Evolutionary conservation across 2,797 vertebrate genomes (phyloP).

Genomic region (Dipus sagitta): DNA sequence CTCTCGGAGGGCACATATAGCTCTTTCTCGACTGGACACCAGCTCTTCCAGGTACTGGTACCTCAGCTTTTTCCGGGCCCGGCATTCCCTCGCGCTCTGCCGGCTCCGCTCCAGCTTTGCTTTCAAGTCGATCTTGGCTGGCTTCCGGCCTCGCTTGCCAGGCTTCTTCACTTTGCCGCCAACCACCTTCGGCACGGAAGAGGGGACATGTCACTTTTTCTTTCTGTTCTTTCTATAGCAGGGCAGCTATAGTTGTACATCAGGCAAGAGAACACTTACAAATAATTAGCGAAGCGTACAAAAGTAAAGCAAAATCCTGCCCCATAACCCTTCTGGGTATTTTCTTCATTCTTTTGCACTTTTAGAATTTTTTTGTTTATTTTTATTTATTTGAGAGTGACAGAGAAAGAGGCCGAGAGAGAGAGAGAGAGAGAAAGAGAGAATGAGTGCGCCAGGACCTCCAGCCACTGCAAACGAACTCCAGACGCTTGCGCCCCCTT

Average conservation of each 20-base stretch:
- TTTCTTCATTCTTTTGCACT: background rate
- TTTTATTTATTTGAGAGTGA: too few relatives aligned
- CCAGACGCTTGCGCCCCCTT: too few relatives aligned
- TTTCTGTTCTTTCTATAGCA: background rate
- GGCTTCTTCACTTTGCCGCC: conserved; percentile 98
- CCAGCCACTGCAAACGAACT: too few relatives aligned
- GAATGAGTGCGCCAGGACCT: too few relatives aligned
- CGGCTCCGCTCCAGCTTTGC: conserved; percentile 97
- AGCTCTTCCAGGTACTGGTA: conserved; percentile 99
- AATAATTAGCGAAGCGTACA: background rate
- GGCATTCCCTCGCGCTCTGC: conserved; percentile 97
- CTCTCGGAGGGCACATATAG: conserved; percentile 97
- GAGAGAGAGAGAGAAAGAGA: too few relatives aligned
- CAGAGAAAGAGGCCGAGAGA: too few relatives aligned
- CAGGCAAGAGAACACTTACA: conserved; percentile 53
- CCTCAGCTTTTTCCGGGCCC: conserved; percentile 96
- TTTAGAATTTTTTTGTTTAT: too few relatives aligned
- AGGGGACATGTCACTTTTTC: conserved; percentile 50
- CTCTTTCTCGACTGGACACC: conserved; percentile 96
- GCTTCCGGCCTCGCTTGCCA: conserved; percentile 96
- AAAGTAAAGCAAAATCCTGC: conserved; percentile 49
- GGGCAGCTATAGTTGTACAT: background rate
- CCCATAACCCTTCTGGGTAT: background rate
- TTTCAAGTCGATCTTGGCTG: conserved; percentile 98
- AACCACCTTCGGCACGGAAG: conserved; percentile 88